These are phyloP conservation scores for Kuschelorhynchus macadamiae DNA, from an alignment of 2,888 invertebrate genomes.

Conservation along the genomic window DNA sequence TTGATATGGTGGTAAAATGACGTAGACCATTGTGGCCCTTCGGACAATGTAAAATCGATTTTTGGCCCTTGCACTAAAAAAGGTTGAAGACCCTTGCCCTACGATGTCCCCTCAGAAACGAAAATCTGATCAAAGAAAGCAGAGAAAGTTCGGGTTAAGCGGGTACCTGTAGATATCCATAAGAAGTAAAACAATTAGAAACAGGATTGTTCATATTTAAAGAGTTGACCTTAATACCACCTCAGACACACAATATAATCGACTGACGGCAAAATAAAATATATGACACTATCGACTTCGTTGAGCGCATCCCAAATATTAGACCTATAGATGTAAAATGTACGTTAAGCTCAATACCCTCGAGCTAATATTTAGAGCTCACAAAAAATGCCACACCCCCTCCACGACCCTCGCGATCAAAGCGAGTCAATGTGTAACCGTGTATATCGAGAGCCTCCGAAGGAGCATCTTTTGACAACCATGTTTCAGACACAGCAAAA, in stretches of 20 bases:
- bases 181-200: slow-evolving; percentile 19
- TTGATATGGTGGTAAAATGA: too few species aligned
- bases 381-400: slow-evolving; percentile 31
- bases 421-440: too few species aligned
- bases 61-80: too few species aligned
- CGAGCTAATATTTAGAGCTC: neutral
- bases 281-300: slow-evolving; percentile 31
- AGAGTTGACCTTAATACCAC: slow-evolving; percentile 29
- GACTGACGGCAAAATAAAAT: slow-evolving; percentile 8
- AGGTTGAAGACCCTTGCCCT: too few species aligned
- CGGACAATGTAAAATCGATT: too few species aligned
- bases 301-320: slow-evolving; percentile 6
- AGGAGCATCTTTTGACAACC: too few species aligned
- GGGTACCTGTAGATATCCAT: slow-evolving; percentile 20
- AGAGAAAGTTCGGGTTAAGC: slow-evolving; percentile 11
- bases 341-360: slow-evolving; percentile 9
- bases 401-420: slow-evolving; percentile 1
- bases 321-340: neutral
- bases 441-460: too few species aligned
- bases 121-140: slow-evolving; percentile 36
- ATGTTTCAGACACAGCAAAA: neutral
- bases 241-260: slow-evolving; percentile 23
- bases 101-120: slow-evolving; percentile 26
- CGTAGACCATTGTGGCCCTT: too few species aligned
- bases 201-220: slow-evolving; percentile 25